A percentile compares a stretch with the other conserved stretches of the same genome.
phyloP scores from a whole-genome alignment of 2,888 invertebrate genomes.

The Habroteleia sp. region DNA sequence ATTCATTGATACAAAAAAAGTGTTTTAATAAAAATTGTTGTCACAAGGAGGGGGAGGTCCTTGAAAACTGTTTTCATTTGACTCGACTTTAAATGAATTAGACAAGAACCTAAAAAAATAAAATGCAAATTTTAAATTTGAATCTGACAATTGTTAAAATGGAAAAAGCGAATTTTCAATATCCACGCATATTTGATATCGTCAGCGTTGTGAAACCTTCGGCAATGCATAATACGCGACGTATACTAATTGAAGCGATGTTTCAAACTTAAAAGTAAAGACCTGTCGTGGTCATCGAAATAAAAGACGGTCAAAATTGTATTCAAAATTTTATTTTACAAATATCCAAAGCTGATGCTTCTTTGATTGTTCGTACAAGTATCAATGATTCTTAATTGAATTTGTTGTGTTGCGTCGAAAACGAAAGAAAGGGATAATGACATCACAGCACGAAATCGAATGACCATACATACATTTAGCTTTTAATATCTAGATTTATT shows the following conservation, averaged over 20 bases:
- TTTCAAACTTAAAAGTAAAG: constrained; percentile 39
- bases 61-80: too few relatives aligned
- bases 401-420: constrained; percentile 54
- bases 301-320: constrained; percentile 55
- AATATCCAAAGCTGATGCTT: constrained; percentile 48
- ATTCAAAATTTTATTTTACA: constrained; percentile 61
- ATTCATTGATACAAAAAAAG: too few relatives aligned
- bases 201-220: constrained; percentile 22
- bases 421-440: constrained; percentile 59
- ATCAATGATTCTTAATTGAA: constrained; percentile 54
- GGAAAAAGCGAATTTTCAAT: background rate
- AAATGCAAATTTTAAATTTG: too few relatives aligned
- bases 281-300: constrained; percentile 19
- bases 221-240: constrained; percentile 62
- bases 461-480: constrained; percentile 60
- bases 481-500: constrained; percentile 62
- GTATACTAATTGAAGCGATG: constrained; percentile 55
- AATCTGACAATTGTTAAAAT: too few relatives aligned
- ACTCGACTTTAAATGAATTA: background rate
- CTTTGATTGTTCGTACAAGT: constrained; percentile 54
- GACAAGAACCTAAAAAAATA: too few relatives aligned
- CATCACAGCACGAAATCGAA: constrained; percentile 58
- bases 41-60: too few relatives aligned
- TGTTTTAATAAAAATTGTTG: too few relatives aligned
- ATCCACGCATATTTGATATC: constrained; percentile 31